These are phyloP conservation scores for Diaprepes abbreviatus DNA, from an alignment of 2,888 invertebrate genomes.

Conservation along the genomic window DNA sequence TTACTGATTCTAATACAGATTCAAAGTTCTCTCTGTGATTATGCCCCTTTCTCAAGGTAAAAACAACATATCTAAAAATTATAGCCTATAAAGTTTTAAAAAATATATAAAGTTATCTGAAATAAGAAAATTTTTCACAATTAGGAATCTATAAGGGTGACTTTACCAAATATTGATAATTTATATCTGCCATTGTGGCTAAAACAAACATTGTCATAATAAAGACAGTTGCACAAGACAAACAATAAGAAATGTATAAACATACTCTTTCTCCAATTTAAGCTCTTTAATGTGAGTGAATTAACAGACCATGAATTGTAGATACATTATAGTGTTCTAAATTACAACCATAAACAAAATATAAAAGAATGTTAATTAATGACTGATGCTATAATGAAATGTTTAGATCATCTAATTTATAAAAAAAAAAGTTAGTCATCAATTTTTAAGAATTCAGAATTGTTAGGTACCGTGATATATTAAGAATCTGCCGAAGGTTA, in stretches of 20 bases:
- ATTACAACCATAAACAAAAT: constrained; percentile 20
- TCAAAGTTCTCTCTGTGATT: too few species aligned
- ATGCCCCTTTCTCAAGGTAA: too few species aligned
- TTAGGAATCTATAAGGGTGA: too few species aligned
- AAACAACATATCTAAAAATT: too few species aligned
- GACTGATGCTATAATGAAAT: constrained; percentile 3
- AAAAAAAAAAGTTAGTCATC: constrained; percentile 36
- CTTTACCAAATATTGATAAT: too few species aligned
- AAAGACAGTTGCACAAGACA: not conserved
- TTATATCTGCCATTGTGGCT: too few species aligned
- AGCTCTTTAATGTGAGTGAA: constrained; percentile 3
- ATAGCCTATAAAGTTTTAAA: too few species aligned
- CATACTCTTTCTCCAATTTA: not conserved
- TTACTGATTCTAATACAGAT: too few species aligned
- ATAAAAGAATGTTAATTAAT: constrained; percentile 35
- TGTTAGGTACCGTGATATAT: not conserved
- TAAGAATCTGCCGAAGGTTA: not conserved
- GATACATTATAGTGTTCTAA: constrained; percentile 14
- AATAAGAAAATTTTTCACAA: too few species aligned
- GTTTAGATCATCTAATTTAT: constrained; percentile 18
- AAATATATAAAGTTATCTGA: too few species aligned
- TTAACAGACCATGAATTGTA: constrained; percentile 36
- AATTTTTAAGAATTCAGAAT: not conserved
- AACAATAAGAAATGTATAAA: not conserved
- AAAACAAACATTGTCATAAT: too few species aligned